Base-by-base conservation (phyloP, 1,140 invertebrate genomes). In the Listronotus oregonensis region DNA sequence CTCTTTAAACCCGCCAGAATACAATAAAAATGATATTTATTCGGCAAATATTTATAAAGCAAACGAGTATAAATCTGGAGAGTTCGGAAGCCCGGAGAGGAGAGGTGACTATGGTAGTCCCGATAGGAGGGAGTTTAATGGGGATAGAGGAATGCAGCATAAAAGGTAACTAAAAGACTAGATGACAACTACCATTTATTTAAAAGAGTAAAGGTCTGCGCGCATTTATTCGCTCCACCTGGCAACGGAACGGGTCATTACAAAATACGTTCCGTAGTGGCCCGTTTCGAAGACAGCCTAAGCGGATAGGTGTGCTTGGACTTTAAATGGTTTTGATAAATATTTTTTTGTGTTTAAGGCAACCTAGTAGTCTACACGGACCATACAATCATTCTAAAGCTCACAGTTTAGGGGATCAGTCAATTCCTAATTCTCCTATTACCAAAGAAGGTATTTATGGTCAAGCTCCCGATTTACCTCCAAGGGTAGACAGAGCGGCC, bases 381-480 rank as follows among this genome's bases (percentile, higher is more conserved):
- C 59, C 64, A 47, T 74, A 74, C 57, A 71, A 68, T 50, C 70
- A 75, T 49, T 56, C 63, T 18, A 77, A 78, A 64, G 62, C 71
- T 9, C 71, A 77, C 55, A 71, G 69, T 50, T 69, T 73, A 27
- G 71, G 66, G 18, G 63, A 65, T 17, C 61, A 64, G 27, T 51
- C 63, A 6, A 21, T 65, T 6, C 65, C 44, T 47, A 69, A 57
- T 69, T 66, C 31, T 11, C 68, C 71, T 18, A 51, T 66, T 3
- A 51, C 71, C 8, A 77, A 77, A 56, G 77, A 79, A 49, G 71
- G 71, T 11, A 47, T 75, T 42, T 78, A 78, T 49, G 75, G 72
- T 69, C 78, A 78, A 32, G 86, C 87, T 3, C 92, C 91, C 5
- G 91, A 94, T 80, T 79, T 94, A 57, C 93, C 94, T 0, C 94